phyloP scores from a whole-genome alignment of 2,113 vertebrate genomes.

The Gopherus evgoodei region DNA sequence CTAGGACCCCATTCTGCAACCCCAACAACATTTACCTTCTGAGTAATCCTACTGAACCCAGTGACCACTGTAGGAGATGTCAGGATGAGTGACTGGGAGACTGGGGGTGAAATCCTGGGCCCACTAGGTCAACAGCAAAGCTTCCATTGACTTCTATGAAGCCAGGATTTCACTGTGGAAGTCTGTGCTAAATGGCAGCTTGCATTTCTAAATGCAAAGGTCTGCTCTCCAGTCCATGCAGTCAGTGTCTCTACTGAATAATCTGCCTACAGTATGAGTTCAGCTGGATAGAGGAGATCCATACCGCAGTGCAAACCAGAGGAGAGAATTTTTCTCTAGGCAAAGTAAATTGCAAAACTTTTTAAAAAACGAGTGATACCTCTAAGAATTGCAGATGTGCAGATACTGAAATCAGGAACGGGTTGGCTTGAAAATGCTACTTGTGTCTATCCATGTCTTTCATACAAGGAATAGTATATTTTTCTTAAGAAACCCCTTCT shows the following conservation, averaged over 20 bases:
- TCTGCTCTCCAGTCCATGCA: background rate
- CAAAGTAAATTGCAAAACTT: background rate
- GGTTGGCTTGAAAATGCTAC: background rate
- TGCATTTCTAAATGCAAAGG: background rate
- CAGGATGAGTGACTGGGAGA: background rate
- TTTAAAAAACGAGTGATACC: background rate
- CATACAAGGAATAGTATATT: background rate
- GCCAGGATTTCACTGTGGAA: background rate
- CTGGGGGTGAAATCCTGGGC: background rate
- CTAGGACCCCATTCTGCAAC: background rate
- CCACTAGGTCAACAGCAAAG: background rate
- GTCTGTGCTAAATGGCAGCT: background rate
- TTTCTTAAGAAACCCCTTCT: background rate
- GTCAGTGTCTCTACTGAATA: background rate
- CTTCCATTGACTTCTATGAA: background rate
- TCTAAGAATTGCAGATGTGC: background rate
- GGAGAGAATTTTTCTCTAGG: background rate
- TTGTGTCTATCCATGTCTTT: background rate
- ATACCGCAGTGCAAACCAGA: fast-evolving
- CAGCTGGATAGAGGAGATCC: background rate
- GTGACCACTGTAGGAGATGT: background rate
- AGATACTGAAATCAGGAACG: background rate
- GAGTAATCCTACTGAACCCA: background rate
- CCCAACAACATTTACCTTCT: background rate
- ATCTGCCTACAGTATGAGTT: background rate